phyloP scores from a whole-genome alignment of 1,140 invertebrate genomes.

The Leptinotarsa lineolata region DNA sequence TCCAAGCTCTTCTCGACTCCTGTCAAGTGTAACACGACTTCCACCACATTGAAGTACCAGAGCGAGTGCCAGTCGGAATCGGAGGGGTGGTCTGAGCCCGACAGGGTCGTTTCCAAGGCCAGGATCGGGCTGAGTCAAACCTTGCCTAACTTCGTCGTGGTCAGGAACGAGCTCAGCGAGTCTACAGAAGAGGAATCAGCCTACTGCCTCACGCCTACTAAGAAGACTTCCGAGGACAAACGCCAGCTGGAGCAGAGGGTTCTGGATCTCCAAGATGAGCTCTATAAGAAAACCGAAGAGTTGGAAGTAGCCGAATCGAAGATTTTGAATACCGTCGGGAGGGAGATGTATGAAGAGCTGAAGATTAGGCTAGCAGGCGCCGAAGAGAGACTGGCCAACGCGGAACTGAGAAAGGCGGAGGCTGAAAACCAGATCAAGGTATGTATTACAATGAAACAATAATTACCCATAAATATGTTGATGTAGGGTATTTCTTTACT shows the following conservation, averaged over 20 bases:
- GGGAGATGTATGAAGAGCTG: background rate
- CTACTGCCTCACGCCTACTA: constrained; percentile 9
- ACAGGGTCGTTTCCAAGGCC: constrained; percentile 72
- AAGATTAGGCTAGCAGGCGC: background rate
- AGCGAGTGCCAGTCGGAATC: constrained; percentile 63
- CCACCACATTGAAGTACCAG: constrained; percentile 41
- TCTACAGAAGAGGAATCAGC: constrained; percentile 23
- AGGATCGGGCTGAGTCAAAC: constrained; percentile 38
- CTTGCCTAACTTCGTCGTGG: constrained; percentile 2
- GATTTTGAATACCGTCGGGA: background rate
- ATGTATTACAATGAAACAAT: background rate
- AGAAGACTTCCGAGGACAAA: constrained; percentile 5
- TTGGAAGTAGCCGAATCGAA: constrained; percentile 11
- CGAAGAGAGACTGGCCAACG: constrained; percentile 1
- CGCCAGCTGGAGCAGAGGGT: background rate
- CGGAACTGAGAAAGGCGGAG: background rate
- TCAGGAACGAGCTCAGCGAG: background rate
- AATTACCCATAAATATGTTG: too few relatives aligned
- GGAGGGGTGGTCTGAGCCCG: constrained; percentile 84
- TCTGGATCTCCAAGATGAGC: constrained; percentile 10
- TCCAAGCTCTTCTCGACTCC: constrained; percentile 20
- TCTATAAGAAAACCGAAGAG: constrained; percentile 2
- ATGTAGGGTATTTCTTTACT: too few relatives aligned
- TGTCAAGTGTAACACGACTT: constrained; percentile 34
- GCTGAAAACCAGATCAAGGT: constrained; percentile 16